phyloP scores from a whole-genome alignment of 2,797 vertebrate species.

The Xenops minutus region DNA sequence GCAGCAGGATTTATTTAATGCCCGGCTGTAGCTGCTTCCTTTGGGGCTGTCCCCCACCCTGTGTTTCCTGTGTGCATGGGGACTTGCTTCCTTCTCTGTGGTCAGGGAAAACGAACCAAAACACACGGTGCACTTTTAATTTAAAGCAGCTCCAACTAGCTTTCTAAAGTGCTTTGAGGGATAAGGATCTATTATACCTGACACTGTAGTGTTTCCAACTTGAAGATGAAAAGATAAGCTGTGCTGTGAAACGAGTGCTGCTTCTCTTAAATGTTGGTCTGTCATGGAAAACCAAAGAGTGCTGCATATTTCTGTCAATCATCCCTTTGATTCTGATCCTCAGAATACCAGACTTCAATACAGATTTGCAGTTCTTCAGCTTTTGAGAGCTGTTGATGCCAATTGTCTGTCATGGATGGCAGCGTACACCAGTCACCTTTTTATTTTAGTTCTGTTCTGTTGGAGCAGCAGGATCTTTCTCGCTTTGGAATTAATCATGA shows the following conservation, averaged over 20 bases:
- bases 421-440: not conserved
- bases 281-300: not conserved
- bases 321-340: not conserved
- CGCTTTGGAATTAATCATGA: not conserved
- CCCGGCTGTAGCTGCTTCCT: not conserved
- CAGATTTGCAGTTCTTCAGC: not conserved
- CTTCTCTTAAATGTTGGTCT: not conserved
- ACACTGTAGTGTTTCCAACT: not conserved
- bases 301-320: not conserved
- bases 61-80: rapidly evolving
- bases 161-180: not conserved
- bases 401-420: not conserved
- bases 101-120: not conserved
- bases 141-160: not conserved
- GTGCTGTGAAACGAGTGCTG: not conserved
- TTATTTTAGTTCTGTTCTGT: not conserved
- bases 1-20: not conserved
- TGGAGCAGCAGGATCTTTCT: not conserved
- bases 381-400: not conserved
- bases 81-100: not conserved
- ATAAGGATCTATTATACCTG: not conserved
- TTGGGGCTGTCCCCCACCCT: not conserved
- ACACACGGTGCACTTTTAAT: rapidly evolving
- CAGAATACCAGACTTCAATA: not conserved
- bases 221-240: not conserved